Evolutionary conservation across 2,888 invertebrate species (phyloP).

Genomic region (Sesia bembeciformis): DNA sequence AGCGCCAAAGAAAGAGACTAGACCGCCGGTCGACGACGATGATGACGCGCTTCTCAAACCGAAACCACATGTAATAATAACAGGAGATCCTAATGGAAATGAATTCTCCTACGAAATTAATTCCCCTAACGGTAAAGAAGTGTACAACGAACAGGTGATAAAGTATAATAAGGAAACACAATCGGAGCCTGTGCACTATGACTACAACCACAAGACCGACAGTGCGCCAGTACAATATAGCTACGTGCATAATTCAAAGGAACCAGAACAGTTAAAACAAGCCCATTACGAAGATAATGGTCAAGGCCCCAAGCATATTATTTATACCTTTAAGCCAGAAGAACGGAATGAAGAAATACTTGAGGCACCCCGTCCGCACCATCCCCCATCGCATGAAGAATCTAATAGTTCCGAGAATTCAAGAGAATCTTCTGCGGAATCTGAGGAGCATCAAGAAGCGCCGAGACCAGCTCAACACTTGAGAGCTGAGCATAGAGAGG

Average conservation of each 20-base stretch:
- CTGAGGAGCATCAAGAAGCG: constrained; percentile 6
- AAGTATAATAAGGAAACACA: constrained; percentile 53
- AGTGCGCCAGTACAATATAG: constrained; percentile 16
- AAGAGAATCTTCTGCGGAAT: constrained; percentile 7
- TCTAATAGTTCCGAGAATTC: constrained; percentile 9
- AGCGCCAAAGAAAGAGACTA: constrained; percentile 28
- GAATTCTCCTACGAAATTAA: constrained; percentile 54
- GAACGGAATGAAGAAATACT: constrained; percentile 17
- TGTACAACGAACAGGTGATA: constrained; percentile 47
- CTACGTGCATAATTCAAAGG: constrained; percentile 23
- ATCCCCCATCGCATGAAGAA: constrained; percentile 4
- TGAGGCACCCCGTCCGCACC: constrained; percentile 3
- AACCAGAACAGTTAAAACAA: constrained; percentile 34
- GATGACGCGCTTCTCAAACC: constrained; percentile 25
- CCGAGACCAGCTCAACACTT: constrained; percentile 9
- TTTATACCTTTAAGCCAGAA: constrained; percentile 27
- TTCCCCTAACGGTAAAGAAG: constrained; percentile 54
- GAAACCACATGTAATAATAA: constrained; percentile 28
- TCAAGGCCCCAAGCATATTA: constrained; percentile 35
- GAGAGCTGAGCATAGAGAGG: constrained; percentile 18
- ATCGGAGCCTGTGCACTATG: constrained; percentile 41
- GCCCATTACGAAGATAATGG: constrained; percentile 31
- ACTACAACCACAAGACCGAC: constrained; percentile 37
- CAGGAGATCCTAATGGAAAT: constrained; percentile 29
- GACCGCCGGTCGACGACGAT: constrained; percentile 23